These are phyloP conservation scores for Chiloscyllium plagiosum DNA, from an alignment of 2,113 vertebrate species.

Conservation along the genomic window DNA sequence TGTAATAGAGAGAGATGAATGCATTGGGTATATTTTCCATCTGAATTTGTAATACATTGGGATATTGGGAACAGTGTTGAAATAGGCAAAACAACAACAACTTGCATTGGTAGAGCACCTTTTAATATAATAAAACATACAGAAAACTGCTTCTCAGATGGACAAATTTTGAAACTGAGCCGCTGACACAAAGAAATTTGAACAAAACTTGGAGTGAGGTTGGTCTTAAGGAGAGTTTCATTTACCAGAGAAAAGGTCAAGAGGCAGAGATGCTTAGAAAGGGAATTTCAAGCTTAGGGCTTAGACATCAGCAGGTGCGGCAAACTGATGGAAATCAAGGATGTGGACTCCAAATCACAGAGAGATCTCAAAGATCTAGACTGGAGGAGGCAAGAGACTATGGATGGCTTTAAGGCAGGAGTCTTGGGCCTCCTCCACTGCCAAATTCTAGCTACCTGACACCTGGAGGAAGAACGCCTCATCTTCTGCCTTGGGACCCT, in stretches of 20 bases:
- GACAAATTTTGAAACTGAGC: not conserved
- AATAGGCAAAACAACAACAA: not conserved
- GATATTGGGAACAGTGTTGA: not conserved
- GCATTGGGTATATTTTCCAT: not conserved
- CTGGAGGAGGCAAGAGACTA: not conserved
- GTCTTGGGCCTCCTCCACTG: no score
- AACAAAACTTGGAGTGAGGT: not conserved
- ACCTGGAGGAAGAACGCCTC: no score
- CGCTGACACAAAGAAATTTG: not conserved
- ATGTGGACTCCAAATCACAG: not conserved
- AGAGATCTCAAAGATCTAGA: not conserved
- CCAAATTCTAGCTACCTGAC: no score
- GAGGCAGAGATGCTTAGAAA: not conserved
- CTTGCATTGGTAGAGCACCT: not conserved
- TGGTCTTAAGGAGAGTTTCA: not conserved
- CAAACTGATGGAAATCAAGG: not conserved
- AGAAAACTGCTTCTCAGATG: not conserved
- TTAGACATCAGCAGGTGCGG: rapidly evolving
- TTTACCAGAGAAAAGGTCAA: not conserved
- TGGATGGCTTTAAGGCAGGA: no score
- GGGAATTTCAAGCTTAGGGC: not conserved
- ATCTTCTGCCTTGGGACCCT: no score
- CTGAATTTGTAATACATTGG: not conserved
- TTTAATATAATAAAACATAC: no score
- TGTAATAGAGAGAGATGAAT: not conserved